Percentiles rank a stretch among this genome's conserved stretches.
These are phyloP conservation scores for Nilaparvata lugens DNA, from an alignment of 1,140 invertebrate genomes.

Conservation along the genomic window DNA sequence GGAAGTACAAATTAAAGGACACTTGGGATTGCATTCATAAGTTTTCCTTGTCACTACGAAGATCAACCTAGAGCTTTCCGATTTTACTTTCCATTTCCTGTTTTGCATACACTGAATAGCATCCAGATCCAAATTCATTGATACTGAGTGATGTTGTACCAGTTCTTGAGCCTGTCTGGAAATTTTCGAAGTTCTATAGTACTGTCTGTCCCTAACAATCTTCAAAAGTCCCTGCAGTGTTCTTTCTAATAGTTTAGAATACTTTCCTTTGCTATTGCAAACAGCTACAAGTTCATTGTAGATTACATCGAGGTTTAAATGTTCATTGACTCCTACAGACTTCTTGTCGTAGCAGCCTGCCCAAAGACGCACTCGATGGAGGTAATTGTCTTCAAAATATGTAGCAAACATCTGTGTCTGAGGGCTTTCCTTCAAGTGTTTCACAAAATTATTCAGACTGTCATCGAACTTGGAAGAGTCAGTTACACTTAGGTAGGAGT, in stretches of 20 bases:
- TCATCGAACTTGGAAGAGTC: neutral
- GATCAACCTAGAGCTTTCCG: conserved; percentile 4
- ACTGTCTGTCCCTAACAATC: conserved; percentile 11
- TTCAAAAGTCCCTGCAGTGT: conserved; percentile 13
- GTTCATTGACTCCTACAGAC: conserved; percentile 5
- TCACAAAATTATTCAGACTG: neutral
- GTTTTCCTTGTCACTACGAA: neutral
- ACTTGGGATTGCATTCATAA: neutral
- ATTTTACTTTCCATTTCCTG: conserved; percentile 6
- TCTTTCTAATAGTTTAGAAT: conserved; percentile 3
- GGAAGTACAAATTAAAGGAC: neutral
- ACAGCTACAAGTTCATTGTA: conserved; percentile 13
- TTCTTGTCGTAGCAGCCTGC: conserved; percentile 12
- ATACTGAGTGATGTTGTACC: neutral
- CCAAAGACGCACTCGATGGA: conserved; percentile 8
- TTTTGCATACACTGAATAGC: neutral
- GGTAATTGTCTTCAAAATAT: conserved; percentile 10
- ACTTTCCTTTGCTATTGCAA: conserved; percentile 5
- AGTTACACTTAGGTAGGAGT: conserved; percentile 9
- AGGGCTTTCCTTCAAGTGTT: neutral
- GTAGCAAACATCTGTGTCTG: conserved; percentile 6
- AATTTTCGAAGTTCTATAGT: conserved; percentile 9
- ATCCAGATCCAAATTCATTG: neutral
- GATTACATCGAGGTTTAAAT: conserved; percentile 12
- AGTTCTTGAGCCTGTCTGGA: conserved; percentile 8